Evolutionary conservation across 2,888 invertebrate species (phyloP).

Genomic region (Hydrotaea cyrtoneurina): DNA sequence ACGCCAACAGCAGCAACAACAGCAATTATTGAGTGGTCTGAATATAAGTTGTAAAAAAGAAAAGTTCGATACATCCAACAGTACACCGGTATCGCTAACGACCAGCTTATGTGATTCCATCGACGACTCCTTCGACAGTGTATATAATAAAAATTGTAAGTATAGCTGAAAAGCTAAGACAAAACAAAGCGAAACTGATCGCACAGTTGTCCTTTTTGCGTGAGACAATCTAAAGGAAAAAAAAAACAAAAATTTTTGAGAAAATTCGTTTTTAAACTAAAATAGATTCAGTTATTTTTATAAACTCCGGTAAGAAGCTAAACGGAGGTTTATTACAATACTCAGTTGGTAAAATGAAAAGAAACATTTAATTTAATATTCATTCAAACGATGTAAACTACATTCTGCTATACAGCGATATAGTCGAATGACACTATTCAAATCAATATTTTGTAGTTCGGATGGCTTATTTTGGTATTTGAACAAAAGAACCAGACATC

Average conservation of each 20-base stretch:
- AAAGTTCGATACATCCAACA: conserved; percentile 73
- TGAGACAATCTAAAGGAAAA: background rate
- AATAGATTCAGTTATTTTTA: no score
- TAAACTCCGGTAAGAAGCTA: no score
- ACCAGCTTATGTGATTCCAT: conserved; percentile 78
- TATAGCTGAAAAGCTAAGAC: conserved; percentile 68
- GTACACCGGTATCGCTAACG: conserved; percentile 63
- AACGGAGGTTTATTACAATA: background rate
- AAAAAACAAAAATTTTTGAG: background rate
- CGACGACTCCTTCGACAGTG: conserved; percentile 79
- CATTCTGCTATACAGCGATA: no score
- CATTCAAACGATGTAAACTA: no score
- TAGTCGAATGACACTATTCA: no score
- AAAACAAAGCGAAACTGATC: conserved; percentile 16
- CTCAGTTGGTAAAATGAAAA: background rate
- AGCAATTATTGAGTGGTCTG: conserved; percentile 73
- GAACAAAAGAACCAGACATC: no score
- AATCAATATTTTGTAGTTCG: no score
- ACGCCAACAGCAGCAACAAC: conserved; percentile 72
- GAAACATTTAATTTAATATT: no score
- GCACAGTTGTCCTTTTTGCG: background rate
- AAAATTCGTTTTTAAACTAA: background rate
- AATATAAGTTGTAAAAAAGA: conserved; percentile 78
- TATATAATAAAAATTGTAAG: conserved; percentile 80
- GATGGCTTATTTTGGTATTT: no score